Evolutionary conservation across 2,113 vertebrate genomes (phyloP).

Genomic region (Coptodon bakossiorum): DNA sequence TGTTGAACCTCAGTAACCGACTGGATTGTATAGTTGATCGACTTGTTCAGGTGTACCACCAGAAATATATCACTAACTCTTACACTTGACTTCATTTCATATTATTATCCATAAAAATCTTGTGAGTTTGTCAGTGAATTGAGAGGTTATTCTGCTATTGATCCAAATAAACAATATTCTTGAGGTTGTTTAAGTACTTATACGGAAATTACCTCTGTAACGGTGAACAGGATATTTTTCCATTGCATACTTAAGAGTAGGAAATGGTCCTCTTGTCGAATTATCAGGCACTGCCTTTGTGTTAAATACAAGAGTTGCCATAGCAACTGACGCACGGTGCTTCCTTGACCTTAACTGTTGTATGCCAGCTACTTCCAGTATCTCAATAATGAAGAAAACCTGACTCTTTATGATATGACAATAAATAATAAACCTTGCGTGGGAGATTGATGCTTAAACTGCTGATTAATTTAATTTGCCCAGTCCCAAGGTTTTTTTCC

Average conservation of each 20-base stretch:
- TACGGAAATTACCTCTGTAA: neutral
- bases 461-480: neutral
- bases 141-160: neutral
- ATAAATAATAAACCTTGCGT: neutral
- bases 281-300: neutral
- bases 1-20: neutral
- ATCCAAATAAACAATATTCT: neutral
- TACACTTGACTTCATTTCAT: neutral
- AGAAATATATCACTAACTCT: neutral
- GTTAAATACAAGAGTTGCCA: conserved; percentile 12
- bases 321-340: conserved; percentile 22
- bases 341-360: conserved; percentile 8
- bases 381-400: neutral
- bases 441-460: neutral
- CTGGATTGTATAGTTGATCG: neutral
- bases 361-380: neutral
- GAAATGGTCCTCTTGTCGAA: neutral
- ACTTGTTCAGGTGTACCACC: neutral
- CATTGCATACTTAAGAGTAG: neutral
- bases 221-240: neutral
- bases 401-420: neutral
- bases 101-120: neutral
- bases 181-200: neutral
- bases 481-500: neutral
- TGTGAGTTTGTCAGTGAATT: neutral